A percentile compares a stretch with the other conserved stretches of the same genome.
phyloP scores from a whole-genome alignment of 2,113 vertebrate genomes.

The Passer domesticus region DNA sequence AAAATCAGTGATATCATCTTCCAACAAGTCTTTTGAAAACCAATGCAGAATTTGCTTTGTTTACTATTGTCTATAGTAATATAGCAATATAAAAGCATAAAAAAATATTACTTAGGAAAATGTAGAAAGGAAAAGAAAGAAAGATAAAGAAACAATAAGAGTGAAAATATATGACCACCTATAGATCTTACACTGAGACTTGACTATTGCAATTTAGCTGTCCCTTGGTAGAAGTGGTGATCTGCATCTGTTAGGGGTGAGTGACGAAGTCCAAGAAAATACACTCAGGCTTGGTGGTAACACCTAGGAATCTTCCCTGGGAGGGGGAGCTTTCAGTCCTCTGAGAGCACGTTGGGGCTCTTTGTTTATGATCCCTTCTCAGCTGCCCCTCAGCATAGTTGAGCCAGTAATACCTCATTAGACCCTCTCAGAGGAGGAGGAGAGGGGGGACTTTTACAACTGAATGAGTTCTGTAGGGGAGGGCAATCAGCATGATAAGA shows the following conservation, averaged over 20 bases:
- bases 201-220: not conserved
- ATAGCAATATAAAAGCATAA: not conserved
- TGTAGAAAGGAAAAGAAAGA: not conserved
- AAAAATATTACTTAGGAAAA: not conserved
- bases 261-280: not conserved
- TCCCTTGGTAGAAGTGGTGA: not conserved
- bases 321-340: not conserved
- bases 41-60: not conserved
- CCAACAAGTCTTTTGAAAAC: not conserved
- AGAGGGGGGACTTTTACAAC: not conserved
- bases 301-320: not conserved
- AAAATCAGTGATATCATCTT: not conserved
- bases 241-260: not conserved
- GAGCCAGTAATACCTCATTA: not conserved
- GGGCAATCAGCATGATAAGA: not conserved
- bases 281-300: not conserved
- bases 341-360: not conserved
- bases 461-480: not conserved
- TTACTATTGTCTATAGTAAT: not conserved
- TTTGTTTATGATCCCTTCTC: not conserved
- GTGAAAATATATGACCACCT: not conserved
- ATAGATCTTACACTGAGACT: not conserved
- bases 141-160: not conserved
- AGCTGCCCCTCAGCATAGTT: not conserved
- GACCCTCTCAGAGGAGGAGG: rapidly evolving